These are phyloP conservation scores for Callospermophilus lateralis DNA, from an alignment of 2,113 vertebrate genomes.

Conservation along the genomic window DNA sequence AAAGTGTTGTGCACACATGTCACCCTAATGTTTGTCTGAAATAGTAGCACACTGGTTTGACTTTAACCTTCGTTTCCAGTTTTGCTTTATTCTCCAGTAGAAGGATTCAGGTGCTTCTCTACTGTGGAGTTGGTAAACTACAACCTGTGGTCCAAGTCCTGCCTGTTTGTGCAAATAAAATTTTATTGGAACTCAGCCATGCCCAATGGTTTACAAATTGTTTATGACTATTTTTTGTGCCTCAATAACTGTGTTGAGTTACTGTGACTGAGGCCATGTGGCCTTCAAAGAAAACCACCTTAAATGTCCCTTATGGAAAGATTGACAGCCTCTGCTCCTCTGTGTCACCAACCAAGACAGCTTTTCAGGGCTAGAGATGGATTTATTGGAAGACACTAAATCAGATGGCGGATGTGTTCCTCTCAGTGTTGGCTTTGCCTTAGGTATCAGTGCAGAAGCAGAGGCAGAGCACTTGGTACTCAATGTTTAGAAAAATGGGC, in stretches of 20 bases:
- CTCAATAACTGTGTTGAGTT: background rate
- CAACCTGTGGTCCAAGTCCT: background rate
- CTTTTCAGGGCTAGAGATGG: background rate
- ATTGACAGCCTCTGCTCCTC: too few species aligned
- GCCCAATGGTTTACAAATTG: background rate
- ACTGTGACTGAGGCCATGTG: background rate
- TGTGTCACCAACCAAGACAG: too few species aligned
- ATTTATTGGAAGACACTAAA: background rate
- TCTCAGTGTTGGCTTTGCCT: background rate
- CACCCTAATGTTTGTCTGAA: background rate
- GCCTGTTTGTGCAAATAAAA: background rate
- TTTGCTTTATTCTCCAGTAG: background rate
- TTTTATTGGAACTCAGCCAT: background rate
- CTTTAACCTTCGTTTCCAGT: background rate
- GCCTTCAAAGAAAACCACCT: background rate
- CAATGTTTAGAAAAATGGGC: background rate
- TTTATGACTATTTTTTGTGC: background rate
- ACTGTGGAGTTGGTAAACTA: background rate
- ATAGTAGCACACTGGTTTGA: background rate
- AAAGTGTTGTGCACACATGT: background rate
- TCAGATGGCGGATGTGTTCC: background rate
- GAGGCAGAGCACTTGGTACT: background rate
- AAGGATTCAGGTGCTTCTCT: background rate
- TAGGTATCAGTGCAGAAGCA: background rate
- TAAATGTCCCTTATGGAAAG: background rate